These are phyloP conservation scores for Eurypyga helias DNA, from an alignment of 2,113 vertebrate species.

Conservation along the genomic window DNA sequence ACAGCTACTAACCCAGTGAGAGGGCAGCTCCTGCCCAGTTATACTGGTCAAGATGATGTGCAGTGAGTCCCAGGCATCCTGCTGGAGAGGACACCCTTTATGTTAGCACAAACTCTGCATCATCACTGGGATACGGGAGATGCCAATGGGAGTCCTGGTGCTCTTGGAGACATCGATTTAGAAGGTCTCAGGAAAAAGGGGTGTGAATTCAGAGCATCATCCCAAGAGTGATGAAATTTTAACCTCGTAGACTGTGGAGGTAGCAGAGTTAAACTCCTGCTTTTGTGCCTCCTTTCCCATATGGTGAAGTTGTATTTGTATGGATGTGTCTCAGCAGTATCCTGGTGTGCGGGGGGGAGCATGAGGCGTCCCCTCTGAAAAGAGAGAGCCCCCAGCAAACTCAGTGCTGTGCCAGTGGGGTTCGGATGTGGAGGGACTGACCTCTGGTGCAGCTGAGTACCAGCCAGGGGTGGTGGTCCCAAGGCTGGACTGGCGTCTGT, in stretches of 20 bases:
- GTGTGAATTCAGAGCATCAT: neutral
- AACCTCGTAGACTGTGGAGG: neutral
- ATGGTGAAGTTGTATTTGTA: too few relatives aligned
- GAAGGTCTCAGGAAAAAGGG: neutral
- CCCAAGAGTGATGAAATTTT: neutral
- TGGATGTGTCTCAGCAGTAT: neutral
- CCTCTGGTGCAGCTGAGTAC: neutral
- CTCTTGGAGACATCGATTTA: neutral
- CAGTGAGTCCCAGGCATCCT: too few relatives aligned
- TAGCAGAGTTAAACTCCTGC: neutral
- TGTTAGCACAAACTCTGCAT: neutral
- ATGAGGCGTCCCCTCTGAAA: neutral
- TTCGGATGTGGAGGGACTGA: neutral
- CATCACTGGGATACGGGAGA: neutral
- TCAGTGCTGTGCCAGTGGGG: neutral
- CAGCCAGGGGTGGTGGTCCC: neutral
- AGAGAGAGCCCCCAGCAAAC: neutral
- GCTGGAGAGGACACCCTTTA: neutral
- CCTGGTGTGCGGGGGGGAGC: neutral
- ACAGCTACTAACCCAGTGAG: neutral
- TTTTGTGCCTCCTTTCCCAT: neutral
- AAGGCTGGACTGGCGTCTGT: neutral
- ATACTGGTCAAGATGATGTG: neutral
- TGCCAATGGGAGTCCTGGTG: neutral
- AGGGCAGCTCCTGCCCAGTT: neutral